Conservation (phyloP, 2,113 vertebrate genomes). For the Nothoprocta pentlandii region DNA sequence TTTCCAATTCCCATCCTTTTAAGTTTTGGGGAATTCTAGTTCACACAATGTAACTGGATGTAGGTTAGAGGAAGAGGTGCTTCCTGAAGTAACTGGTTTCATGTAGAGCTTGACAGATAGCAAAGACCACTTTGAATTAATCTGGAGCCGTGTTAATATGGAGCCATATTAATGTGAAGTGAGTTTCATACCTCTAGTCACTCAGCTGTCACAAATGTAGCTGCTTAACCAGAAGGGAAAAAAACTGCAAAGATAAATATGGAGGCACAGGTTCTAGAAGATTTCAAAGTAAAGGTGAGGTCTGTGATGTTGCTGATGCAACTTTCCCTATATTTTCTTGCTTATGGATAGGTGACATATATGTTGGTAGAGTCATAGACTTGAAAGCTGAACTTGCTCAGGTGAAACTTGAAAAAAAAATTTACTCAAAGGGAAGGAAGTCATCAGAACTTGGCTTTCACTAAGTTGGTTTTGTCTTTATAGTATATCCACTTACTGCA, state of each 20-base stretch:
- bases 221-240: constrained; percentile 53
- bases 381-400: not conserved
- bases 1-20: not conserved
- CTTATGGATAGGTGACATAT: not conserved
- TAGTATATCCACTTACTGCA: not conserved
- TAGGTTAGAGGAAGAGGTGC: not conserved
- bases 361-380: not conserved
- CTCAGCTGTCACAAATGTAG: constrained; percentile 28
- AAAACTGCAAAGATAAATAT: constrained; percentile 44
- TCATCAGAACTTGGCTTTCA: not conserved
- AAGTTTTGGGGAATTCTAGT: not conserved
- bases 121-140: not conserved
- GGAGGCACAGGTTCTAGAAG: constrained; percentile 33
- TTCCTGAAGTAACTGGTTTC: not conserved
- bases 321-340: constrained; percentile 60
- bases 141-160: constrained; percentile 5
- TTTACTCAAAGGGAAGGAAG: not conserved
- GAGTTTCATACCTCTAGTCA: not conserved
- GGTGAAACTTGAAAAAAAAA: not conserved
- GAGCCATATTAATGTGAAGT: not conserved
- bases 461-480: constrained; percentile 55
- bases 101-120: not conserved
- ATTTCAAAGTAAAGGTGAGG: constrained; percentile 36
- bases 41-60: not conserved
- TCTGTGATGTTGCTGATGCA: not conserved